These are phyloP conservation scores for Monochamus saltuarius DNA, from an alignment of 1,140 invertebrate genomes.

Conservation along the genomic window DNA sequence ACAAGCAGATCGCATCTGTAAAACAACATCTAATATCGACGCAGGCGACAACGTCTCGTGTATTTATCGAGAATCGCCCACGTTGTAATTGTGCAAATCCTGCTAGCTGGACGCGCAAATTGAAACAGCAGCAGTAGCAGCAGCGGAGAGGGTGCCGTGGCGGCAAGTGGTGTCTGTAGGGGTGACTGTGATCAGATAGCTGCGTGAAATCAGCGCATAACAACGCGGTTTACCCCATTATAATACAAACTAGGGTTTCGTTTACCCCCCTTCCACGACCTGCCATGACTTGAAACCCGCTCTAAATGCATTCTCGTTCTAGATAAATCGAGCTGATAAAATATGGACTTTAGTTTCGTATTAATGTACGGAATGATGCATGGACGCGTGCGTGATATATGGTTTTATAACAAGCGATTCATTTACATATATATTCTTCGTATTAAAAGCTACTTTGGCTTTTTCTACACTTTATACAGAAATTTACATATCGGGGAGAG, in stretches of 20 bases:
- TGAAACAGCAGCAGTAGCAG: slow-evolving; percentile 40
- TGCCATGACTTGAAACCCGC: slow-evolving; percentile 31
- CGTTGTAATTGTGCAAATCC: neutral
- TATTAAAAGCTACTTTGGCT: too few species aligned
- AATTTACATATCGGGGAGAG: too few species aligned
- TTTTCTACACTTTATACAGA: too few species aligned
- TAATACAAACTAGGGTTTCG: slow-evolving; percentile 38
- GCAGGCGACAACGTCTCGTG: too few species aligned
- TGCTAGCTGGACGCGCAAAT: slow-evolving; percentile 20
- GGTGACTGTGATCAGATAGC: slow-evolving; percentile 48
- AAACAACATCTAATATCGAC: too few species aligned
- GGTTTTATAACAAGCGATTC: slow-evolving; percentile 42
- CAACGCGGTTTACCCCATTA: slow-evolving; percentile 53
- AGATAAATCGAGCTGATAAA: slow-evolving; percentile 52
- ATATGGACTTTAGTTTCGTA: slow-evolving; percentile 49
- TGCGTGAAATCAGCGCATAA: slow-evolving; percentile 51
- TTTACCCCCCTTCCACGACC: slow-evolving; percentile 33
- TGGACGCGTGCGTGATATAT: slow-evolving; percentile 44
- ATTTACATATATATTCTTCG: slow-evolving; percentile 15
- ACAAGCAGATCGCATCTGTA: too few species aligned
- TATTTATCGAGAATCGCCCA: too few species aligned
- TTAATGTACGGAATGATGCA: slow-evolving; percentile 44
- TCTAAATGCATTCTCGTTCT: slow-evolving; percentile 39
- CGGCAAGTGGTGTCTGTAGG: slow-evolving; percentile 32
- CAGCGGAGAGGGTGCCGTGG: slow-evolving; percentile 29